A percentile compares a stretch with the other conserved stretches of the same genome.
These are phyloP conservation scores for Eilema sororculum DNA, from an alignment of 2,888 invertebrate genomes.

Conservation along the genomic window DNA sequence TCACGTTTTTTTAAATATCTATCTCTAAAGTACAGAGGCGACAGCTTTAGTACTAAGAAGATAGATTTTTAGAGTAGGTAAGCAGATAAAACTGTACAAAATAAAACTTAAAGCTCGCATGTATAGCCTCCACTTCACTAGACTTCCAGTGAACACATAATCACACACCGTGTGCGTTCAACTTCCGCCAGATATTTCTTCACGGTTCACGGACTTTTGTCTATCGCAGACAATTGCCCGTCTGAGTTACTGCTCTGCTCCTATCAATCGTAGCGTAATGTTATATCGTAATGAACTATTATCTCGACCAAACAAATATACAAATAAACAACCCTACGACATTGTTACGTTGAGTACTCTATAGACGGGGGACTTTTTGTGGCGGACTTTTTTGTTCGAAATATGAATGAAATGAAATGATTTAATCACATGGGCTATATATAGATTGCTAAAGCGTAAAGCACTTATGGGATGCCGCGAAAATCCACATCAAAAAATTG, in stretches of 20 bases:
- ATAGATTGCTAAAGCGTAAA: too few species aligned
- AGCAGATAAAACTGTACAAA: background rate
- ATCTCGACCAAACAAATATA: background rate
- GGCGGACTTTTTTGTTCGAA: background rate
- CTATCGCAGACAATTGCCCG: background rate
- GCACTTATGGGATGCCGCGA: too few species aligned
- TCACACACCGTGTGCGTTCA: background rate
- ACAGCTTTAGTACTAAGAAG: too few species aligned
- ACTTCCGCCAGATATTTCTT: background rate
- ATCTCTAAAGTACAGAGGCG: too few species aligned
- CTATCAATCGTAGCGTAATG: constrained; percentile 1
- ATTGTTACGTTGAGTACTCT: background rate
- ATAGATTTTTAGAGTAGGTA: too few species aligned
- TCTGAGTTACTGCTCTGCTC: background rate
- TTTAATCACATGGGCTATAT: background rate
- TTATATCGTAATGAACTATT: constrained; percentile 2
- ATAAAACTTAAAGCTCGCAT: background rate
- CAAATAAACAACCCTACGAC: background rate
- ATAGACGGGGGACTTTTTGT: background rate
- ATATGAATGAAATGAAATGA: background rate
- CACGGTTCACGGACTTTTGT: background rate
- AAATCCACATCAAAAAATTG: too few species aligned
- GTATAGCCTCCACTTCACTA: background rate
- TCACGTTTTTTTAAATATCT: too few species aligned
- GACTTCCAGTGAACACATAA: background rate